These are phyloP conservation scores for Acrossocheilus wenchowensis DNA, from an alignment of 2,797 vertebrate genomes.

Conservation along the genomic window DNA sequence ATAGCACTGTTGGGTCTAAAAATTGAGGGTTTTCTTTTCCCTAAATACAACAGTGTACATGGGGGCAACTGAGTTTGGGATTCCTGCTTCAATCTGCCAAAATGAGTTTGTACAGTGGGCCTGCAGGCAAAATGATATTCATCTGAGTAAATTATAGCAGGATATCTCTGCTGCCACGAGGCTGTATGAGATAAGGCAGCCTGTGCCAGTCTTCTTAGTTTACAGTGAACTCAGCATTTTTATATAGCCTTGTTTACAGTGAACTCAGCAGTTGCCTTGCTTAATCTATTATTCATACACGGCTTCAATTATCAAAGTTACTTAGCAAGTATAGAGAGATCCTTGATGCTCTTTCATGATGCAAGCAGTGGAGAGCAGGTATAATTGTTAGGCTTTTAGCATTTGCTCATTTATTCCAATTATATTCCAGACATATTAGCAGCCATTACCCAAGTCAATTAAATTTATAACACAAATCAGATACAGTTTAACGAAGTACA, in stretches of 20 bases:
- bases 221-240: constrained; percentile 30
- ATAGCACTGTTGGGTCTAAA: constrained; percentile 14
- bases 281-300: constrained; percentile 20
- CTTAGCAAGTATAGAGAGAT: not conserved
- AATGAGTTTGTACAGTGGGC: not conserved
- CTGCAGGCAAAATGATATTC: constrained; percentile 20
- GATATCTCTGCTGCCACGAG: not conserved
- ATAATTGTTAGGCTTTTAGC: not conserved
- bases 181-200: constrained; percentile 11
- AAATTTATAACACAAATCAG: not conserved
- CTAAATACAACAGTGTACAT: not conserved
- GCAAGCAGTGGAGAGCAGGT: not conserved
- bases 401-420: constrained; percentile 11
- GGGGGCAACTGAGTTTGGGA: not conserved
- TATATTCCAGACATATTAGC: not conserved
- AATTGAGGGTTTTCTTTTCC: not conserved
- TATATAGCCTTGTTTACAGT: constrained; percentile 12
- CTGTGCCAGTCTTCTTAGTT: constrained; percentile 14
- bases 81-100: not conserved
- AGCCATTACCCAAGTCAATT: not conserved
- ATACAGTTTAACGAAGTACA: not conserved
- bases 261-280: constrained; percentile 14
- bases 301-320: constrained; percentile 15
- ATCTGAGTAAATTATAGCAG: constrained; percentile 14
- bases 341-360: constrained; percentile 48